Base-by-base conservation (phyloP, 2,113 vertebrate genomes). In the Oreochromis tanganicae region DNA sequence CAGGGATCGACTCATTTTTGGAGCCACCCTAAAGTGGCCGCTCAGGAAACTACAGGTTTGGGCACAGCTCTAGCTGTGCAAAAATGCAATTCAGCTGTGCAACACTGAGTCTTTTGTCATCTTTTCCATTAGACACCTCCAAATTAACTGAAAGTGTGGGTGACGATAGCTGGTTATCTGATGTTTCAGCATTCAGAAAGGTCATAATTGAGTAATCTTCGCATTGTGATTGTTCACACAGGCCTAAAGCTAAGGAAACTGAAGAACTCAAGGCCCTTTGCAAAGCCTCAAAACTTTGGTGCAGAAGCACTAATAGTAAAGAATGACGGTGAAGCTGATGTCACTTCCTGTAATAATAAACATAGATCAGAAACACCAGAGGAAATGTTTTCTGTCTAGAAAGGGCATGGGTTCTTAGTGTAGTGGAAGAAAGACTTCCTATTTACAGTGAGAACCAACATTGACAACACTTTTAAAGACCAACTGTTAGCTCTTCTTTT, bases 311-410 rank as follows among this genome's bases (percentile, higher is more conserved):
- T 50, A 5, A 80, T 29, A 4, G 7, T 48, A 55, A 82, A 61
- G 52, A 82, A 57, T 2, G 27, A 24, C 43, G n/a, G 13, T 57
- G 54, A 63, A 38, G 16, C 6, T 68, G 73, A 52, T 78, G 27
- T 83, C 86, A 86, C 80, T 87, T 90, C 86, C 92, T 91, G 85
- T 87, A 19, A 82, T 85, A 48, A 59, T 83, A 68, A 82, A 29
- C 13, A 27, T 6, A 12, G 57, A 86, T 66, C 52, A 71, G 57
- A 82, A n/a, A 81, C 75, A 52, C n/a, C 10, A 46, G 36, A 73
- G 88, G 66, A 85, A 88, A 87, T 41, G 13, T 63, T 12, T 55
- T 82, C 61, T 71, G 27, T 16, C 32, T 87, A 85, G 56, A 90
- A 87, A 87, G 81, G 84, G 56, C 38, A 34, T 43, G 32, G 34